A percentile compares a stretch with the other conserved stretches of the same genome.
Evolutionary conservation across 1,140 invertebrate genomes (phyloP).

Genomic region (Macrosteles quadrilineatus): DNA sequence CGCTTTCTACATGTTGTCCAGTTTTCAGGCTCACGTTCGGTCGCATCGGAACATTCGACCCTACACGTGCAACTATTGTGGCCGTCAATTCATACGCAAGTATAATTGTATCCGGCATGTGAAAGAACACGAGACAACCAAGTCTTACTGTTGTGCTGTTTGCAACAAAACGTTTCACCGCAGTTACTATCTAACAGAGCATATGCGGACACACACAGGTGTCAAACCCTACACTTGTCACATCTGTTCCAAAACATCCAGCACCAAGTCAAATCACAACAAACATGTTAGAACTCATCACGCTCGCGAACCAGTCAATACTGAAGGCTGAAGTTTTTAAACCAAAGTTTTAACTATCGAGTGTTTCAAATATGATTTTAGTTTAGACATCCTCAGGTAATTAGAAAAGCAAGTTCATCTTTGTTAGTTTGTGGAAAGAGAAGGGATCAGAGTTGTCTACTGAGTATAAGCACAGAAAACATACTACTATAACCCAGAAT

Average conservation of each 20-base stretch:
- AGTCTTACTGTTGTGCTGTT: slow-evolving; percentile 83
- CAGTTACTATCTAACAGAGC: slow-evolving; percentile 84
- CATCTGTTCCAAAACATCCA: slow-evolving; percentile 82
- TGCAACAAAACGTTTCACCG: slow-evolving; percentile 86
- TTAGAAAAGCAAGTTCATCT: too few species aligned
- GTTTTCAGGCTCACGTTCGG: slow-evolving; percentile 82
- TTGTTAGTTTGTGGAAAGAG: too few species aligned
- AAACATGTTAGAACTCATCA: slow-evolving; percentile 87
- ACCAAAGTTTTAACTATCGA: too few species aligned
- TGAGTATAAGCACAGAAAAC: too few species aligned
- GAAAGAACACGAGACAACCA: slow-evolving; percentile 85
- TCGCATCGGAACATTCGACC: slow-evolving; percentile 77
- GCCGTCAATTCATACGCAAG: slow-evolving; percentile 89
- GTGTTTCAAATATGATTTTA: too few species aligned
- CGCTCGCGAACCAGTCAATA: slow-evolving; percentile 78
- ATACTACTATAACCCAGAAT: too few species aligned
- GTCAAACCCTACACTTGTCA: slow-evolving; percentile 81
- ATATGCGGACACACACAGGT: slow-evolving; percentile 81
- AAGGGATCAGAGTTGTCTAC: too few species aligned
- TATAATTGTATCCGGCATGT: slow-evolving; percentile 91
- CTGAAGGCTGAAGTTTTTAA: slow-evolving; percentile 65
- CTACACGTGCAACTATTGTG: slow-evolving; percentile 91
- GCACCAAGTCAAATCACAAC: slow-evolving; percentile 86
- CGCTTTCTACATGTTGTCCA: slow-evolving; percentile 75
- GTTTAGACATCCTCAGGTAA: too few species aligned